Percentiles rank a stretch among this genome's conserved stretches.
These are phyloP conservation scores for Mylabris sibirica DNA, from an alignment of 2,888 invertebrate genomes.

Conservation along the genomic window DNA sequence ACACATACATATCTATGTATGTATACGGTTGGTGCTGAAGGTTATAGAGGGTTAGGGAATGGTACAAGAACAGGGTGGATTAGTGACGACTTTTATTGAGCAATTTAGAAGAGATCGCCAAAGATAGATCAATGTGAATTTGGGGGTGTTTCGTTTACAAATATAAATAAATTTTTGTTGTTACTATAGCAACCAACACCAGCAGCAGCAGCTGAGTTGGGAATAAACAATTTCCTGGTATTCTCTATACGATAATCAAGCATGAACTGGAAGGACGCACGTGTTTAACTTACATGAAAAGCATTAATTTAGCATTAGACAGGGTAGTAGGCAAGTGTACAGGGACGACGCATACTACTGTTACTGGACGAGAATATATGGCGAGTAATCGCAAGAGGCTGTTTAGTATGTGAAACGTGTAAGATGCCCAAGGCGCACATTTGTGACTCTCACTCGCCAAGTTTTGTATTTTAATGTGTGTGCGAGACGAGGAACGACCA, in stretches of 20 bases:
- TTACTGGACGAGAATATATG: conserved; percentile 42
- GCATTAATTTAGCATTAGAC: conserved; percentile 40
- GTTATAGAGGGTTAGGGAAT: conserved; percentile 10
- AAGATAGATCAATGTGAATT: neutral
- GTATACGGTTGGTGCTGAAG: neutral
- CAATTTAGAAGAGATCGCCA: too few species aligned
- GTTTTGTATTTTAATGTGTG: conserved; percentile 32
- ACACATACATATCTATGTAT: conserved; percentile 1
- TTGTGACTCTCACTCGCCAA: conserved; percentile 48
- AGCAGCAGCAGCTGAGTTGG: conserved; percentile 7
- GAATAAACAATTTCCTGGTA: conserved; percentile 10
- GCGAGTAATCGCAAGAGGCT: conserved; percentile 62
- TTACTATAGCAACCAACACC: neutral
- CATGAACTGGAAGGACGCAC: conserved; percentile 27
- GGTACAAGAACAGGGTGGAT: too few species aligned
- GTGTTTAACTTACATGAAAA: conserved; percentile 36
- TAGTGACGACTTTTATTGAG: too few species aligned
- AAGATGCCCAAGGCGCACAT: conserved; percentile 59
- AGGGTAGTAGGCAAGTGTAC: conserved; percentile 31
- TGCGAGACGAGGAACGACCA: conserved; percentile 42
- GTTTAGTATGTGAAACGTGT: conserved; percentile 61
- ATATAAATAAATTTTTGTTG: neutral
- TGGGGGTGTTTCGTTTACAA: neutral
- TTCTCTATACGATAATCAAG: conserved; percentile 18
- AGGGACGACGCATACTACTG: conserved; percentile 26